Base-by-base conservation (phyloP, 1,140 invertebrate genomes). In the Anoplolepis gracilipes region DNA sequence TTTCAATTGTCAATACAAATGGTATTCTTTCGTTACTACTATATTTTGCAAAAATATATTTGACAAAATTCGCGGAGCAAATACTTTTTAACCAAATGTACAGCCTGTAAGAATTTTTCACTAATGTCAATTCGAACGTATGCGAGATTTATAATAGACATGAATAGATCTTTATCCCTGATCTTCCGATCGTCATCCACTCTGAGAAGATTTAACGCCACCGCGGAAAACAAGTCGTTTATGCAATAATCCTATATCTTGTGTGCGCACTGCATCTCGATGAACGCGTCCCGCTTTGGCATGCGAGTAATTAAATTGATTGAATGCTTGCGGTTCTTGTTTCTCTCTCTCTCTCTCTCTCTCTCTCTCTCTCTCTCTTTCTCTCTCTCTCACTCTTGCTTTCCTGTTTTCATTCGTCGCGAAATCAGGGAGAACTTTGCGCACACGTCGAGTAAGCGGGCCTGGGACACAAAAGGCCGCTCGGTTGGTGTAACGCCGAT, bases 261-360 rank as follows among this genome's bases (percentile, higher is more conserved):
- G 76, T 42, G 49, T 67, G 28, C 39, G 49, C 42, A 73, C 55
- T n/a, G 67, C 33, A 49, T 79, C 73, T 33, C 67, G 78, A 72
- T 49, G 70, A 78, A 65, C 73, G 75, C 76, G 55, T 82, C 78
- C 88, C 64, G 28, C 61, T 55, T 65, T 30, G 84, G 75, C 73
- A 79, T 89, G 55, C 89, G 79, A 87, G 90, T 91, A 91, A 91
- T 91, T 91, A 90, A 91, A 91, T 88, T 87, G 90, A 91, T 91
- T 85, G 87, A 88, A 75, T 55, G 85, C 72, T 67, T 39, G 39
- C 70, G 70, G 42, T 33, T 22, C 46, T 55, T 42, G 10, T 36
- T 6, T 36, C 6, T 36, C 33, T 36, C 25, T 57, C 8, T 36
- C 22, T 46, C 22, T 46, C 36, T 46, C 65, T 2, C 22, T 19